A percentile compares a stretch with the other conserved stretches of the same genome.
Conservation (phyloP, 2,888 invertebrate species). For the Eristalis arbustorum region DNA sequence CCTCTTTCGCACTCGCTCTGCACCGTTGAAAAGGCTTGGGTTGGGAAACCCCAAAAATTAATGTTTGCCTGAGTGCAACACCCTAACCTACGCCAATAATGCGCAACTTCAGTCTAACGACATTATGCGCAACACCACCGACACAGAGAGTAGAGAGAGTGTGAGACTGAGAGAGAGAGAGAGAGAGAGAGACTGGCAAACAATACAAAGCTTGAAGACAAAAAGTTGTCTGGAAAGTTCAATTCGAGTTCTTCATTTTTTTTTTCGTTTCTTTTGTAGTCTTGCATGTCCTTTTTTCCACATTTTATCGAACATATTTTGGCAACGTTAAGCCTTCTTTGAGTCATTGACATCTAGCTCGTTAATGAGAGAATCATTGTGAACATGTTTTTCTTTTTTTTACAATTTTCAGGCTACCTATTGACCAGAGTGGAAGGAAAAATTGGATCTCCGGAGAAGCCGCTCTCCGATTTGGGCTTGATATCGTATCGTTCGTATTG, state of each 20-base stretch:
- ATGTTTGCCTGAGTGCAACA: conserved; percentile 68
- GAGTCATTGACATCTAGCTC: conserved; percentile 46
- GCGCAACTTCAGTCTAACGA: conserved; percentile 73
- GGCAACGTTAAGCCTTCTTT: conserved; percentile 35
- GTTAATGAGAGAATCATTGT: background rate
- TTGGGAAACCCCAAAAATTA: conserved; percentile 62
- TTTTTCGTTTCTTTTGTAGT: background rate
- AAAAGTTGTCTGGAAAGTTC: conserved; percentile 69
- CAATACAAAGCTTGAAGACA: conserved; percentile 58
- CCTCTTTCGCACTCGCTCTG: background rate
- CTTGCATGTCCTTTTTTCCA: conserved; percentile 3
- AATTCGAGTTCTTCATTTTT: conserved; percentile 45
- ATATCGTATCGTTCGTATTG: conserved; percentile 99
- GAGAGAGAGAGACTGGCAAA: conserved; percentile 24
- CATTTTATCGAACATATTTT: background rate
- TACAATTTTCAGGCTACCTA: conserved; percentile 89
- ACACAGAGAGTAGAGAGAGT: conserved; percentile 23
- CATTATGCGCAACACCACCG: conserved; percentile 69
- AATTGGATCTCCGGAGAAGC: conserved; percentile 99
- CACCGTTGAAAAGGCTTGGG: conserved; percentile 52
- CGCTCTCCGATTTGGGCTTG: conserved; percentile 97
- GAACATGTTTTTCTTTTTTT: background rate
- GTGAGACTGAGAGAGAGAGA: conserved; percentile 31
- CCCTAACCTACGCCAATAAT: conserved; percentile 74
- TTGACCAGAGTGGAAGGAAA: conserved; percentile 97